These are phyloP conservation scores for Lasioglossum calceatum DNA, from an alignment of 2,888 invertebrate genomes.

Conservation along the genomic window DNA sequence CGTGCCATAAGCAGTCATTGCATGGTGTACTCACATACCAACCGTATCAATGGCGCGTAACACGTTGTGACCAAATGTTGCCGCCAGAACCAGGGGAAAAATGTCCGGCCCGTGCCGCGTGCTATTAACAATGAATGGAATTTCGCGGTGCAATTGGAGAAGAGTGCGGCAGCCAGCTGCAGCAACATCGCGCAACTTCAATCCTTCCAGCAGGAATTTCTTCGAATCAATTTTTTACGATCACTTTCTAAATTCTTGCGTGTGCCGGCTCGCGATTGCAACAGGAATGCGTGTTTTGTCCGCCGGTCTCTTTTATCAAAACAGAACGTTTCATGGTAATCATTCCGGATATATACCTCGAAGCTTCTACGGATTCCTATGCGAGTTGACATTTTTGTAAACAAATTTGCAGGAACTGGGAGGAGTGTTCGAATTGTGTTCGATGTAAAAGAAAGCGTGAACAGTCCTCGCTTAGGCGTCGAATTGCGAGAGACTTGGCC, in stretches of 20 bases:
- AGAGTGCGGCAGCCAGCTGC: conserved; percentile 1
- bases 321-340: not conserved
- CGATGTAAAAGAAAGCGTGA: conserved; percentile 57
- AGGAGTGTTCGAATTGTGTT: not conserved
- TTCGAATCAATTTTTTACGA: conserved; percentile 19
- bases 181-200: not conserved
- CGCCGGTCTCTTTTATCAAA: not conserved
- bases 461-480: conserved; percentile 45
- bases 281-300: not conserved
- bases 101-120: conserved; percentile 24
- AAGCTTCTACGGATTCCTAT: not conserved
- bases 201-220: conserved; percentile 16
- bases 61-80: conserved; percentile 59
- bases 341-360: not conserved
- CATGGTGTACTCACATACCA: conserved; percentile 4
- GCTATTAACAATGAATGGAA: conserved; percentile 5
- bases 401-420: not conserved
- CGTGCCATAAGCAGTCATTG: not conserved
- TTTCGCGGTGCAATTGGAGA: conserved; percentile 11
- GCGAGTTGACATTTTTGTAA: not conserved
- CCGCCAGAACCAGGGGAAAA: conserved; percentile 32
- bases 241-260: conserved; percentile 29
- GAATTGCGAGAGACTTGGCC: conserved; percentile 74
- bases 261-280: not conserved
- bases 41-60: conserved; percentile 28